These are phyloP conservation scores for Phylloscopus whistleri DNA, from an alignment of 2,113 vertebrate genomes.

Conservation along the genomic window DNA sequence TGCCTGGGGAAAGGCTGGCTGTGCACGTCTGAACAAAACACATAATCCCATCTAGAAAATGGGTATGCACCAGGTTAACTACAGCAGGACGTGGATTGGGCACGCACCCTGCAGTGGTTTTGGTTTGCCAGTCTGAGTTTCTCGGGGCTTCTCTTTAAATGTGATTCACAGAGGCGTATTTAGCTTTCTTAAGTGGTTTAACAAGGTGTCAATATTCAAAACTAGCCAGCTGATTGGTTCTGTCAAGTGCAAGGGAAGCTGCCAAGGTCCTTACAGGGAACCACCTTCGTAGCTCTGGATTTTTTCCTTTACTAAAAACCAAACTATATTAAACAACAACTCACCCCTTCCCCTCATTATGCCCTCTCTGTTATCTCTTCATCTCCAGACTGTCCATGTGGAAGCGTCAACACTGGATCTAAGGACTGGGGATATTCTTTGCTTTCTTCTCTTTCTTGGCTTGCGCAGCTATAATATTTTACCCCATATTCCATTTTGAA, in stretches of 20 bases:
- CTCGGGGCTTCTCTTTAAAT: neutral
- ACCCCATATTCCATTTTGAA: neutral
- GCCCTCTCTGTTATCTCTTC: neutral
- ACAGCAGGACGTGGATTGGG: neutral
- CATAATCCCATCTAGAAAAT: neutral
- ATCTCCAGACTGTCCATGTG: neutral
- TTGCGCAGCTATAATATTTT: neutral
- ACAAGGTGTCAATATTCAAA: neutral
- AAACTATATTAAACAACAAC: neutral
- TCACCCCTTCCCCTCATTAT: neutral
- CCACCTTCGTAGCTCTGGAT: neutral
- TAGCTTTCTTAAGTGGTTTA: neutral
- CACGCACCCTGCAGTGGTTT: neutral
- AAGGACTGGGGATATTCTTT: neutral
- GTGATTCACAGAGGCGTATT: neutral
- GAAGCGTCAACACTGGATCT: neutral
- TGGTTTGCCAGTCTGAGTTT: neutral
- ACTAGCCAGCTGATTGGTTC: neutral
- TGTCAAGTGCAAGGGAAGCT: neutral
- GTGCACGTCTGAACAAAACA: too few relatives aligned
- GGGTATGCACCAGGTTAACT: neutral
- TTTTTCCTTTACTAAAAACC: neutral
- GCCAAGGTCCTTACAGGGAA: neutral
- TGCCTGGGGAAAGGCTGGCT: neutral
- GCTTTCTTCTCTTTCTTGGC: neutral